phyloP scores from a whole-genome alignment of 2,888 invertebrate genomes.

The Cryptocephalus moraei region DNA sequence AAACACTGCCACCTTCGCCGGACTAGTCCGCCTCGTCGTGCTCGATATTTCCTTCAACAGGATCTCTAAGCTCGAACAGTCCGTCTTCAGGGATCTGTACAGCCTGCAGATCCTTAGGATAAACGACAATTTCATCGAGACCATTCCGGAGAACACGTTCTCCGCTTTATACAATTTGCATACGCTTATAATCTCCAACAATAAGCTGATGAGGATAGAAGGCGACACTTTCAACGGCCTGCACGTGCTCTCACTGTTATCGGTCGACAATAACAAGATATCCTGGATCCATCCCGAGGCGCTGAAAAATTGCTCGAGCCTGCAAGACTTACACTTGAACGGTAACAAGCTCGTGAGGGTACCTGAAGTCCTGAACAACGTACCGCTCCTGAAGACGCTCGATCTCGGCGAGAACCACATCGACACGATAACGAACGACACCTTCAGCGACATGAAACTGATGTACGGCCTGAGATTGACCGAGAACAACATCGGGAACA shows the following conservation, averaged over 20 bases:
- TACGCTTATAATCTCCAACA: slow-evolving; percentile 71
- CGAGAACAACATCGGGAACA: slow-evolving; percentile 73
- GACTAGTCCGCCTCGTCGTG: slow-evolving; percentile 64
- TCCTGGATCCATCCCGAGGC: slow-evolving; percentile 64
- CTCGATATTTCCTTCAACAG: slow-evolving; percentile 69
- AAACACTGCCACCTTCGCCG: slow-evolving; percentile 68
- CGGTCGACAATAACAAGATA: slow-evolving; percentile 71
- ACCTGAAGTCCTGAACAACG: slow-evolving; percentile 62
- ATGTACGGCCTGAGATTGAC: slow-evolving; percentile 74
- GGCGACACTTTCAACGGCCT: slow-evolving; percentile 68
- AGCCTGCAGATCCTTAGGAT: slow-evolving; percentile 70
- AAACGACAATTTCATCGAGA: slow-evolving; percentile 69
- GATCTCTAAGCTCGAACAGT: slow-evolving; percentile 63
- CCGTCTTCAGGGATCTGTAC: slow-evolving; percentile 67
- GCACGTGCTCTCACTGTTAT: slow-evolving; percentile 63
- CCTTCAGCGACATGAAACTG: slow-evolving; percentile 70
- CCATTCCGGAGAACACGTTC: slow-evolving; percentile 69
- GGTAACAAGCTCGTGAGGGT: slow-evolving; percentile 69
- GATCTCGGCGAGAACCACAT: slow-evolving; percentile 82
- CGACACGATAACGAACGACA: slow-evolving; percentile 63
- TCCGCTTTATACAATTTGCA: slow-evolving; percentile 67
- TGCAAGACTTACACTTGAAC: slow-evolving; percentile 75
- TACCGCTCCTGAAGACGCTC: slow-evolving; percentile 66
- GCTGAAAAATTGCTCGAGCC: slow-evolving; percentile 65
- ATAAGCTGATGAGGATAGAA: slow-evolving; percentile 64